A percentile compares a stretch with the other conserved stretches of the same genome.
Evolutionary conservation across 2,888 invertebrate genomes (phyloP).

Genomic region (Eupeodes latifasciatus): DNA sequence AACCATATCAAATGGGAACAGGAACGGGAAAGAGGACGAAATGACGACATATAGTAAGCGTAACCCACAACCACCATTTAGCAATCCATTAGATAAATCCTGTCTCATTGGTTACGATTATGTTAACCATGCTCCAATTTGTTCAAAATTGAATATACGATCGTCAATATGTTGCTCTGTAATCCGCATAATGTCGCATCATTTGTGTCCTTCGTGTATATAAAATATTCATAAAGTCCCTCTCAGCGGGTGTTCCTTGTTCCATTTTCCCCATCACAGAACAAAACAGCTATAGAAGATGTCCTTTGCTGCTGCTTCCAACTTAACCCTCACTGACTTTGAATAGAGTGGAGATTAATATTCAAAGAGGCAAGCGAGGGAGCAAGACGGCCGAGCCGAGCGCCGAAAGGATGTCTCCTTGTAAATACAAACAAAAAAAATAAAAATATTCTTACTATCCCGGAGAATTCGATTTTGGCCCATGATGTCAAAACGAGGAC

Average conservation of each 20-base stretch:
- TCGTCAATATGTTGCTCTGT: conserved; percentile 75
- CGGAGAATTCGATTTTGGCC: conserved; percentile 40
- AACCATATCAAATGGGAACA: neutral
- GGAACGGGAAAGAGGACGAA: too few species aligned
- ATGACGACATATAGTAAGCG: neutral
- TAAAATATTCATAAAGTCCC: conserved; percentile 76
- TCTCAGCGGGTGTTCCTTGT: conserved; percentile 42
- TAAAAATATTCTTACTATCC: neutral
- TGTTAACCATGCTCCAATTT: conserved; percentile 76
- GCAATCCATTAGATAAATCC: conserved; percentile 76
- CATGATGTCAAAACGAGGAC: neutral
- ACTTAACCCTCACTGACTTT: conserved; percentile 50
- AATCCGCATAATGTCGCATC: conserved; percentile 76
- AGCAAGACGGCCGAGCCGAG: neutral
- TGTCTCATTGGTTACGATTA: conserved; percentile 76
- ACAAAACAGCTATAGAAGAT: conserved; percentile 22
- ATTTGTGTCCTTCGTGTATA: conserved; percentile 75
- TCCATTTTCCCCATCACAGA: neutral
- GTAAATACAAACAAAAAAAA: neutral
- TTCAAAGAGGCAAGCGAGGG: conserved; percentile 21
- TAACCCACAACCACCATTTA: conserved; percentile 61
- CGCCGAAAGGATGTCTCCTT: conserved; percentile 1
- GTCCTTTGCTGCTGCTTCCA: conserved; percentile 37
- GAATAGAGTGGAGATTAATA: conserved; percentile 65
- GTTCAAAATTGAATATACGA: conserved; percentile 76